Evolutionary conservation across 2,888 invertebrate species (phyloP).

Genomic region (Tenthredo amoena): DNA sequence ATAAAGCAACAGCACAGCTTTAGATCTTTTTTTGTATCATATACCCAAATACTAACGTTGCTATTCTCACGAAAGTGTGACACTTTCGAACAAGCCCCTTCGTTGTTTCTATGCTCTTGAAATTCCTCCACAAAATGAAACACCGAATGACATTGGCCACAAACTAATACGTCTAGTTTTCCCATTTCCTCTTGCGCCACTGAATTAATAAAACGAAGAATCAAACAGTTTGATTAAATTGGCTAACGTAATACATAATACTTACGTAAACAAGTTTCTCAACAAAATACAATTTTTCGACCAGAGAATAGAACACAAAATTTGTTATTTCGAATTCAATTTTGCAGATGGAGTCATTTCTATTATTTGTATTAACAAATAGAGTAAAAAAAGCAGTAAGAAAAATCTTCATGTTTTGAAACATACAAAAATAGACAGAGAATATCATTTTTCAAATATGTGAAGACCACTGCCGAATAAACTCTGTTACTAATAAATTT

Average conservation of each 20-base stretch:
- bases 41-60: conserved; percentile 79
- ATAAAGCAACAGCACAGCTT: neutral
- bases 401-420: neutral
- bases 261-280: neutral
- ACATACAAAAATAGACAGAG: neutral
- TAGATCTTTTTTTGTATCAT: no score
- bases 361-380: neutral
- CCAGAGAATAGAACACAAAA: conserved; percentile 21
- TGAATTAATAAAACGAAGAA: conserved; percentile 72
- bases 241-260: neutral
- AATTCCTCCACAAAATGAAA: conserved; percentile 91
- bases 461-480: no score
- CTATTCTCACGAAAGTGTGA: conserved; percentile 83
- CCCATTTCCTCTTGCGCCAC: conserved; percentile 89
- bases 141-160: conserved; percentile 90
- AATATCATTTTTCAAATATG: neutral
- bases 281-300: neutral
- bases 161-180: conserved; percentile 88
- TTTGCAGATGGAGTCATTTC: neutral
- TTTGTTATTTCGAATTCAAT: neutral
- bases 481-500: no score
- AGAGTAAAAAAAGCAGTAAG: neutral
- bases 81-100: conserved; percentile 81
- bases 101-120: conserved; percentile 84
- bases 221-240: conserved; percentile 30